A percentile compares a stretch with the other conserved stretches of the same genome.
phyloP scores from a whole-genome alignment of 1,140 invertebrate genomes.

The Ips typographus region DNA sequence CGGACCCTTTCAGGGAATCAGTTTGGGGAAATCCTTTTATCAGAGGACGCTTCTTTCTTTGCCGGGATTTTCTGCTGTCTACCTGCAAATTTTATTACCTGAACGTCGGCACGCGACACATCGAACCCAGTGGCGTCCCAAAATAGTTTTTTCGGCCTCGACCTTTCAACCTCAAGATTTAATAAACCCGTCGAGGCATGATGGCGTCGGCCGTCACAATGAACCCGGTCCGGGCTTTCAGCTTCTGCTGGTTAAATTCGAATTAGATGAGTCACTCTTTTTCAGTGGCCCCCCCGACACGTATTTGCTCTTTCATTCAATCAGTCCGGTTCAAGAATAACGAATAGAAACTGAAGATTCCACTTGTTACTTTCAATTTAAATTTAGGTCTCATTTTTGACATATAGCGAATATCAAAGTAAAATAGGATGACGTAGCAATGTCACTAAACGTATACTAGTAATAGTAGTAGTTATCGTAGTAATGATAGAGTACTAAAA shows the following conservation, averaged over 20 bases:
- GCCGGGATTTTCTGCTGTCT: background rate
- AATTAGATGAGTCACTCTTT: slow-evolving; percentile 17
- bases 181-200: slow-evolving; percentile 5
- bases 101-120: background rate
- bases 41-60: background rate
- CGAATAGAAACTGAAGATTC: background rate
- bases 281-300: slow-evolving; percentile 2
- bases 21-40: too few relatives aligned
- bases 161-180: slow-evolving; percentile 4
- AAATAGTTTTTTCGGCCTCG: background rate
- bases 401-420: too few relatives aligned
- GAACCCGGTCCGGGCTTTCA: slow-evolving; percentile 6
- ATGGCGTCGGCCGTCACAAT: background rate
- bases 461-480: too few relatives aligned
- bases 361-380: too few relatives aligned
- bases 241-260: slow-evolving; percentile 16
- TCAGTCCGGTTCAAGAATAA: background rate
- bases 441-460: too few relatives aligned
- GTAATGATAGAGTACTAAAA: too few relatives aligned
- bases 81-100: slow-evolving; percentile 6
- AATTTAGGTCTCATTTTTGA: too few relatives aligned
- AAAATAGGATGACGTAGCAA: too few relatives aligned
- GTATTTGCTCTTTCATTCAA: slow-evolving; percentile 4
- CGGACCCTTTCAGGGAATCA: too few relatives aligned
- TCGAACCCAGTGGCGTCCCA: background rate